Evolutionary conservation across 1,140 invertebrate genomes (phyloP), one percentile per base, ranked within the genome.

Genomic region (Anagrus nilaparvatae): DNA sequence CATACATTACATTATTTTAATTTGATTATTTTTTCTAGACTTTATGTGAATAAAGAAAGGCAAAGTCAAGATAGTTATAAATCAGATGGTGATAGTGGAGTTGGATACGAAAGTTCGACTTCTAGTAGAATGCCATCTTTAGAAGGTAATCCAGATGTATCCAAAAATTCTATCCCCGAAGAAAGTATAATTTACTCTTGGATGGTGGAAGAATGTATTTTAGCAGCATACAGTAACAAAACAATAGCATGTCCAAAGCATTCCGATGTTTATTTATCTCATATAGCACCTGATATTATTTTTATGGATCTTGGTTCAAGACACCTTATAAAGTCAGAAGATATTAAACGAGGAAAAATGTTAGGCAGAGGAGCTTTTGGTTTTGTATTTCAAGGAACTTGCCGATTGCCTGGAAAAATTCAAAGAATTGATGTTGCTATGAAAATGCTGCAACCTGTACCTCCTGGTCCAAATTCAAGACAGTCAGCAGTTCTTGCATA

Each of bases 331-430:
- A 78, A 79, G 47, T 76, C 83, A 27, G 82, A 91, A 29, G 78
- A 82, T 43, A 77, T 98, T 4, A 77, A 79, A 24, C 69, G 83
- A 36, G 87, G 84, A 1, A 76, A 78, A 44, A 70, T 91, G 58
- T 65, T 95, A n/a, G 96, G 96, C 0, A 78, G 92, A 24, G 96
- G 96, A 1, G 93, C 93, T 0, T 99, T 98, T 72, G 95, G 96
- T 1, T 94, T 96, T 60, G 96, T 99, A 1, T 95, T 94, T 1
- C 29, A 40, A 56, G 92, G 79, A 0, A 76, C 74, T 3, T 84
- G 86, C 63, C 78, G 80, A 43, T 51, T 79, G 8, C 67, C 77
- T 19, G 70, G 75, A 1, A 67, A 71, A 4, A 63, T 75, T 46
- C 61, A 65, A 8, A 69, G 73, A 29, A 70, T 75, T 8, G 76